Base-by-base conservation (phyloP, 1,140 invertebrate species). In the Ladona fulva region DNA sequence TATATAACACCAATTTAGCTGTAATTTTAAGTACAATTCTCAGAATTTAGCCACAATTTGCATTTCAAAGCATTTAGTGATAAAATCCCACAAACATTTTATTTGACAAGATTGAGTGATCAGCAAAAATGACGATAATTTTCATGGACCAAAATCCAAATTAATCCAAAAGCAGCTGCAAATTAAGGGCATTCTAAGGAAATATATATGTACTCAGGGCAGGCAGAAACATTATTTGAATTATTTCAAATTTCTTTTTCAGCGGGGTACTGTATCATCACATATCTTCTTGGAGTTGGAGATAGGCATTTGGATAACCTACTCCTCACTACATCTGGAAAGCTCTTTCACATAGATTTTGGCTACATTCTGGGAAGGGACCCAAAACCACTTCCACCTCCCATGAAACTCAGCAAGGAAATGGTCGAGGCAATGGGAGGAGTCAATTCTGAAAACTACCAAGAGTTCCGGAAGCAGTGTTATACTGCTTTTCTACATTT, bases 341-440 rank as follows among this genome's bases (percentile, higher is more conserved):
- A 96, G 83, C 86, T 99, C 25, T 99, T 99, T 85, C 98, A 99
- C 85, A 98, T 99, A 80, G 98, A 99, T 87, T 99, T 99, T 87
- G 98, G 98, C 1, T 99, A 97, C 83, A 99, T 99, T 83, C 87
- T 99, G 42, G 98, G 98, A 8, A 89, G 97, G 77, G 98, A 99
- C 87, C 98, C 98, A 0, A 99, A 99, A 85, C 97, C 96, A 7
- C 89, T 99, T 83, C 97, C 97, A 5, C 96, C 97, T 11, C 96
- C 97, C 6, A 99, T 99, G 97, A 99, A 99, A 86, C 88, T 99
- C 0, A 98, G 95, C 83, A 95, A 95, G 84, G 98, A 99, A 88
- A 99, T 99, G 97, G 95, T 99, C 0, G 97, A 99, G 83, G 97
- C 94, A 0, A 99, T 99, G 97, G 98, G 98, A 7, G 97, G 97